These are phyloP conservation scores for Microchirus variegatus DNA, from an alignment of 2,797 vertebrate genomes.

Conservation along the genomic window DNA sequence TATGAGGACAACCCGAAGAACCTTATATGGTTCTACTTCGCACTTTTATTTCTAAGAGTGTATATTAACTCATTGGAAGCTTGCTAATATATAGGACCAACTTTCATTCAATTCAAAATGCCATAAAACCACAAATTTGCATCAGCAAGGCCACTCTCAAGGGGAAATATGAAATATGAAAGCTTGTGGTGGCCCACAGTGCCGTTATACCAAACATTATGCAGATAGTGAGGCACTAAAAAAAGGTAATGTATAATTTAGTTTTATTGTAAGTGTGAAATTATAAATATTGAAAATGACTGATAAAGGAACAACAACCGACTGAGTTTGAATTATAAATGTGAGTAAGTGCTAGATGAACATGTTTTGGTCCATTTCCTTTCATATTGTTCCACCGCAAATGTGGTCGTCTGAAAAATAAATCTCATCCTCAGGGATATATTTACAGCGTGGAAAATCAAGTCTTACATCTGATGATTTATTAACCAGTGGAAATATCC, in stretches of 20 bases:
- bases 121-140: too few species aligned
- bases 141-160: too few species aligned
- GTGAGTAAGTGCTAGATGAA: background rate
- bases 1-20: too few species aligned
- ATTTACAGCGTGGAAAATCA: slow-evolving; percentile 2
- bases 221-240: background rate
- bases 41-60: too few species aligned
- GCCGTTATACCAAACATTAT: too few species aligned
- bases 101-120: too few species aligned
- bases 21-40: too few species aligned
- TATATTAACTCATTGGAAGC: too few species aligned
- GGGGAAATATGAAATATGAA: too few species aligned
- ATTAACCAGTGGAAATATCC: slow-evolving; percentile 2
- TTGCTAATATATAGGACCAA: too few species aligned
- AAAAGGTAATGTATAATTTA: background rate
- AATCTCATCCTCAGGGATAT: background rate
- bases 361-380: background rate
- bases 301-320: background rate
- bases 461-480: background rate
- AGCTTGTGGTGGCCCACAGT: too few species aligned
- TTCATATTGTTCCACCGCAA: background rate
- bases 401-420: background rate
- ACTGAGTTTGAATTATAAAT: background rate
- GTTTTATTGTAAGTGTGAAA: background rate
- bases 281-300: background rate